Base-by-base conservation (phyloP, 2,888 invertebrate genomes). In the Sarcophaga caerulescens region DNA sequence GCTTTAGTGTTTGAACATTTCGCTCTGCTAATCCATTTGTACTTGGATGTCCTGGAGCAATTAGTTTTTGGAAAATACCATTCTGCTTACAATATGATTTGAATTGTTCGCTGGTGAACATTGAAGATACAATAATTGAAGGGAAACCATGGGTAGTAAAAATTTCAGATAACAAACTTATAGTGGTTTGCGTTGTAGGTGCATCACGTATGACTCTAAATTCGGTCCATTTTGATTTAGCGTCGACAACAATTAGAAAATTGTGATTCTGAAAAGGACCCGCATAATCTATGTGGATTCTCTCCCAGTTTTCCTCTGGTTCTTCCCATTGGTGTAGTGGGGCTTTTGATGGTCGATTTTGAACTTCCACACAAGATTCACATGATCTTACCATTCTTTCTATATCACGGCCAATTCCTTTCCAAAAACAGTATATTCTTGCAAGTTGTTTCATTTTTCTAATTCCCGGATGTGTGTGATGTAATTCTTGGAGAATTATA, bases 361-460 rank as follows among this genome's bases (percentile, higher is more conserved):
- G 74, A 19, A 84, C 60, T 19, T 77, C 17, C 21, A 82, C 78
- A 82, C 87, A 88, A 17, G 82, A 60, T 47, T 77, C 66, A 60
- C 79, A 79, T 63, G 81, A 66, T 65, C 70, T 84, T 44, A 87
- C 87, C 52, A 82, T 66, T 44, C 73, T 47, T 85, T 91, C 90
- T 23, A 90, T 90, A 35, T 89, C 89, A 6, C 79, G 69, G 81
- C 91, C 90, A 47, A 91, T 87, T 8, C 85, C 84, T 21, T 89
- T 90, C 90, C 90, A 91, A 84, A 86, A 90, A 66, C 90, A 89
- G 83, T 90, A 88, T 23, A 87, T 85, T 65, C 89, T 71, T 0
- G 90, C 90, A 14, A 90, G 71, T 47, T 89, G 87, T 87, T 91
- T 91, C 89, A 90, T 91, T 80, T 89, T 88, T 12, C 89, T 89